Conservation (phyloP, 1,140 invertebrate genomes). For the Melitaea cinxia region DNA sequence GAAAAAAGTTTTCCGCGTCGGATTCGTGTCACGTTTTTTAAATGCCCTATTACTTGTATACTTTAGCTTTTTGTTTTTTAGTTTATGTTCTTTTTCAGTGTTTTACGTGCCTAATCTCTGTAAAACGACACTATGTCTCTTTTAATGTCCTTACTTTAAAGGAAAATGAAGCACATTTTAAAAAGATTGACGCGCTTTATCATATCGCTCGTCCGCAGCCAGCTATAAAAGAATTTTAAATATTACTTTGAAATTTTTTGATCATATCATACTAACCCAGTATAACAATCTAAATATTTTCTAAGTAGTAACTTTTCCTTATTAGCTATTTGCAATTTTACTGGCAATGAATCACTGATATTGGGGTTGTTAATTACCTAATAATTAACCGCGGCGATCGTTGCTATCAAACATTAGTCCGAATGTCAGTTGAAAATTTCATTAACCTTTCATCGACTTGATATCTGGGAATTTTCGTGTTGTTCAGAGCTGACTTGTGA, state of each 20-base stretch:
- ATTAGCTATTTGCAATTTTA: conserved; percentile 29
- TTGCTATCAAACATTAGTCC: background rate
- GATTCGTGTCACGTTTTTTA: background rate
- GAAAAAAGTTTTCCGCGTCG: background rate
- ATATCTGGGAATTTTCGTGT: background rate
- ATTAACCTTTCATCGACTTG: background rate
- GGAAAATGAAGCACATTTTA: no score
- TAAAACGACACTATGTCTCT: no score
- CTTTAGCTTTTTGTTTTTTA: no score
- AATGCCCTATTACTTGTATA: no score
- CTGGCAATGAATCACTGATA: conserved; percentile 8
- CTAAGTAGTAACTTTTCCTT: background rate
- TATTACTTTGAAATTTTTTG: no score
- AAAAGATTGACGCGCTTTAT: no score
- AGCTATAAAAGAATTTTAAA: background rate
- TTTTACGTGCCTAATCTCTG: no score
- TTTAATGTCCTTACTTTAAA: no score
- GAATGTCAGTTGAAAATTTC: background rate
- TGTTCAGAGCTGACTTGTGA: background rate
- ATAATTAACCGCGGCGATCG: background rate
- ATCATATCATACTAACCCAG: background rate
- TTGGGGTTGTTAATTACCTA: conserved; percentile 16
- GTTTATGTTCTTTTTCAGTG: no score
- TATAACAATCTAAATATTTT: background rate
- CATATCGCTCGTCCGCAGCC: no score